Percentiles rank a stretch among this genome's conserved stretches.
phyloP scores from a whole-genome alignment of 1,140 invertebrate genomes.

The Hestina assimilis region DNA sequence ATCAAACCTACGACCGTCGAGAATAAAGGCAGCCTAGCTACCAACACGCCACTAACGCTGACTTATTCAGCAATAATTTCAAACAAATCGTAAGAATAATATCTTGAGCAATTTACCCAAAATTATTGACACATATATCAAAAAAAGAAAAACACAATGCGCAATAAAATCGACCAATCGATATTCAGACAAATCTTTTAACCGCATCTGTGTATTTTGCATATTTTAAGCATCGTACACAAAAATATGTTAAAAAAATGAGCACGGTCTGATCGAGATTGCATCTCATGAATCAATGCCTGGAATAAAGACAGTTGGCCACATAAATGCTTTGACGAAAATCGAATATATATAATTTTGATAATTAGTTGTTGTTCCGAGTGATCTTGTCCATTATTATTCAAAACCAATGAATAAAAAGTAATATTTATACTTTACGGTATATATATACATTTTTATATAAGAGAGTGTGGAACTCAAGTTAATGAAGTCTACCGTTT shows the following conservation, averaged over 20 bases:
- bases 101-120: neutral
- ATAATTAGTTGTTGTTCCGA: too few relatives aligned
- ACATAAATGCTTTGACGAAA: neutral
- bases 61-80: too few relatives aligned
- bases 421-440: too few relatives aligned
- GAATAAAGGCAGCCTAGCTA: too few relatives aligned
- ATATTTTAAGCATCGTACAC: constrained; percentile 9
- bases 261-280: constrained; percentile 1
- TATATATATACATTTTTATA: too few relatives aligned
- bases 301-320: neutral
- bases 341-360: neutral
- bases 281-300: constrained; percentile 3
- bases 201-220: constrained; percentile 1
- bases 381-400: too few relatives aligned
- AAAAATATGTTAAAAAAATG: constrained; percentile 2
- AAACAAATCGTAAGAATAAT: too few relatives aligned
- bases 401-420: too few relatives aligned
- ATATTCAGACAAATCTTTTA: neutral
- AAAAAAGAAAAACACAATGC: neutral
- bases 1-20: too few relatives aligned
- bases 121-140: neutral
- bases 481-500: too few relatives aligned
- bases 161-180: constrained; percentile 5
- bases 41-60: too few relatives aligned
- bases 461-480: too few relatives aligned